Conservation (phyloP, 2,888 invertebrate genomes). For the Agonum fuliginosum region DNA sequence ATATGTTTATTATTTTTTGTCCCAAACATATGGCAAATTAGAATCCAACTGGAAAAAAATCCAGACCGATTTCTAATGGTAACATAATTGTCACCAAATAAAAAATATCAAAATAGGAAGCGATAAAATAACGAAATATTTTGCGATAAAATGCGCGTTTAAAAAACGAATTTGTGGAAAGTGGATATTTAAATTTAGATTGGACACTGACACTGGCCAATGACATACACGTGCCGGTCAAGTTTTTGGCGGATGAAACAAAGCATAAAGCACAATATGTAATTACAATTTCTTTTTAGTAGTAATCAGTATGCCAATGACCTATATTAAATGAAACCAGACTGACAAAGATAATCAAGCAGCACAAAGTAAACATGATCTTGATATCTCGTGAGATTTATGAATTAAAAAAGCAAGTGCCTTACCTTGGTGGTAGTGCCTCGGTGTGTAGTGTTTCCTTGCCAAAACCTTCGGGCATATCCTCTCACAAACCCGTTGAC, state of each 20-base stretch:
- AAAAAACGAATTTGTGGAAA: not conserved
- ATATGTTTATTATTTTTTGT: not conserved
- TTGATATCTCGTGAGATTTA: conserved; percentile 51
- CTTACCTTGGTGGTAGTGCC: conserved; percentile 84
- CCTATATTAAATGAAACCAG: conserved; percentile 33
- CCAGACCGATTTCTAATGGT: not conserved
- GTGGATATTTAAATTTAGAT: conserved; percentile 16
- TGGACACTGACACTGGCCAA: not conserved
- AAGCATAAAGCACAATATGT: not conserved
- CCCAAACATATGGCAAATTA: conserved; percentile 17
- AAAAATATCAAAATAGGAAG: conserved; percentile 3
- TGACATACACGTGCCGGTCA: conserved; percentile 12
- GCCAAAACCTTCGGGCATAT: conserved; percentile 92
- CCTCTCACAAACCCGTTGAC: conserved; percentile 89
- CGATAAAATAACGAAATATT: not conserved
- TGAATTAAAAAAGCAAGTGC: conserved; percentile 44
- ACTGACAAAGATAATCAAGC: conserved; percentile 1
- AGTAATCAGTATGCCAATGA: conserved; percentile 21
- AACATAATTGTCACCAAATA: not conserved
- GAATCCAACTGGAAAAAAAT: not conserved
- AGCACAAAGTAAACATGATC: not conserved
- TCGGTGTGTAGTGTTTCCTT: conserved; percentile 89
- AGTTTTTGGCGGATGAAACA: conserved; percentile 6
- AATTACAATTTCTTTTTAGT: not conserved
- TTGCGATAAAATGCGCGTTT: not conserved